Base-by-base conservation (phyloP, 2,888 invertebrate species). In the Phytoseiulus persimilis region DNA sequence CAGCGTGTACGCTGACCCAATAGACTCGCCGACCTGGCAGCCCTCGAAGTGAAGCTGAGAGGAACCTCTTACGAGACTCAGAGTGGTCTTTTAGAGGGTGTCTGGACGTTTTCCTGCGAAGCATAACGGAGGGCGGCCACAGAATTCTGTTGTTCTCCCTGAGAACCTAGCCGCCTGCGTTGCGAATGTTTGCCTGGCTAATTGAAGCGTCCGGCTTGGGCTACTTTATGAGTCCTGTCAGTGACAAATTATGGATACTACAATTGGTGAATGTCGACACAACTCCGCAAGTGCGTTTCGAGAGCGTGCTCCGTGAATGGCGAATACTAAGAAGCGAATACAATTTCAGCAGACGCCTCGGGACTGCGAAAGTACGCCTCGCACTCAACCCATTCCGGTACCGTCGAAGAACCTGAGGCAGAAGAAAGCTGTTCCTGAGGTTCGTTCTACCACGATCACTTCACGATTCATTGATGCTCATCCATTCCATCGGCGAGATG, bases 341-440 rank as follows among this genome's bases (percentile, higher is more conserved):
- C 84, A 31, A 32, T 84, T 84, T 18, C 32, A 87, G 87, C 87
- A 87, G 45, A 87, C 87, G 33, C 87, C 87, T 6, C 87, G 39
- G n/a, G 23, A 33, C 39, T 87, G 31, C 39, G 87, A 45, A 6
- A 33, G 39, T 9, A 23, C 87, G 1, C 87, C 87, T 28, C 87
- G 87, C 14, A 87, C 87, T 31, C 87, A 87, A 87, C 87, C 87
- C 0, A 87, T 87, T 32, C 87, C 87, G 6, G 87, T 87, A 45
- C 87, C 87, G 28, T 87, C 87, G 32, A 87, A 45, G 33, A 87
- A 45, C 39, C 87, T 32, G 14, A 32, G 87, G 28, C 87, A 32
- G 31, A 33, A 45, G n/a, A 87, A 87, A 45, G 28, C 9, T 31
- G 45, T 39, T 87, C 28, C 87, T 5, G 87, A 87, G 87, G 87